Percentiles rank a stretch among this genome's conserved stretches.
Evolutionary conservation across 1,140 invertebrate genomes (phyloP).

Genomic region (Magallana gigas): DNA sequence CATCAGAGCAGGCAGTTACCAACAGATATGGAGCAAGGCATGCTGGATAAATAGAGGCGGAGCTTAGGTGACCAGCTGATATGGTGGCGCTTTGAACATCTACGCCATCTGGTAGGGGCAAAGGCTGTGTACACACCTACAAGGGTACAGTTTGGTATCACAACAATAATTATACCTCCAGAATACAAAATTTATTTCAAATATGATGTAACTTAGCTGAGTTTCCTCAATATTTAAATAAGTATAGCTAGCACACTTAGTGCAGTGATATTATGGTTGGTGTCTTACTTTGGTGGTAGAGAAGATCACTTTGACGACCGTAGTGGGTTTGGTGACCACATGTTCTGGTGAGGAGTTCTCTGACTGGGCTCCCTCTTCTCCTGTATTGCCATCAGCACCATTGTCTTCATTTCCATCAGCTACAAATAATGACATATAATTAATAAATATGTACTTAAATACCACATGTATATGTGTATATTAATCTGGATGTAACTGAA

Average conservation of each 20-base stretch:
- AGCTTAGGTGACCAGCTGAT: conserved; percentile 96
- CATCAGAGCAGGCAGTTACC: conserved; percentile 87
- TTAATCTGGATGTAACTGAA: no score
- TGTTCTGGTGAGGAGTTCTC: conserved; percentile 57
- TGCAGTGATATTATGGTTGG: background rate
- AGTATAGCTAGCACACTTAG: background rate
- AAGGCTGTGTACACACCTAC: conserved; percentile 88
- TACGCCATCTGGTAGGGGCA: conserved; percentile 92
- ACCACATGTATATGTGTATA: no score
- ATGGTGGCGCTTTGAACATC: conserved; percentile 94
- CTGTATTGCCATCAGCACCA: no score
- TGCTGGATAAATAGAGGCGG: conserved; percentile 98
- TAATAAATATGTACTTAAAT: no score
- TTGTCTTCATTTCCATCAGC: no score
- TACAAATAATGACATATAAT: no score
- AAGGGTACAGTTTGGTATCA: background rate
- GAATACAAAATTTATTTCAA: no score
- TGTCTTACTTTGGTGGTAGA: conserved; percentile 71
- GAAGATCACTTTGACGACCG: conserved; percentile 68
- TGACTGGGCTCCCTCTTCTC: conserved; percentile 48
- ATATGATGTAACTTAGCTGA: no score
- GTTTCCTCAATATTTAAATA: no score
- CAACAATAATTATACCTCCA: no score
- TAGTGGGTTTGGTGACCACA: conserved; percentile 47
- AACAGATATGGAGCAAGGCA: conserved; percentile 98